phyloP scores from a whole-genome alignment of 2,888 invertebrate genomes.

The Pheosia tremula region DNA sequence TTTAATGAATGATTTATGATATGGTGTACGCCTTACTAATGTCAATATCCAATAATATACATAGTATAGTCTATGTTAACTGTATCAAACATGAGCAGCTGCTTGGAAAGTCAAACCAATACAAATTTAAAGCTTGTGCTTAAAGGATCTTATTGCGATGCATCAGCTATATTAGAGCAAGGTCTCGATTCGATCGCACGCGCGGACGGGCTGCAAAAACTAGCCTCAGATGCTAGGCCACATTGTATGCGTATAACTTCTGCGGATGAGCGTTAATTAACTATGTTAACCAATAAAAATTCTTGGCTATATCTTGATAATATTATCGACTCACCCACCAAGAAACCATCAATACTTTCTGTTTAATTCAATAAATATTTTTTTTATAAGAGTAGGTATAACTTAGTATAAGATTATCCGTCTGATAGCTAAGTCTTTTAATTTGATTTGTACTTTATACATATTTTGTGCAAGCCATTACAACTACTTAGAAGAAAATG shows the following conservation, averaged over 20 bases:
- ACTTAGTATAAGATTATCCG: not conserved
- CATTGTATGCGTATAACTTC: slow-evolving; percentile 22
- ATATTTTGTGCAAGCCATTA: too few species aligned
- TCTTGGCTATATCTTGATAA: slow-evolving; percentile 33
- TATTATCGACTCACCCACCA: slow-evolving; percentile 23
- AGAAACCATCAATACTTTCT: slow-evolving; percentile 3
- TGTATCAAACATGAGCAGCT: too few species aligned
- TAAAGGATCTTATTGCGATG: slow-evolving; percentile 50
- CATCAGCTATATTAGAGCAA: slow-evolving; percentile 55
- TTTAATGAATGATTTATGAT: not conserved
- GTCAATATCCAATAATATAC: too few species aligned
- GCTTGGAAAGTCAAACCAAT: too few species aligned
- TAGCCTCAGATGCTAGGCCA: slow-evolving; percentile 18
- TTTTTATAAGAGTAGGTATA: not conserved
- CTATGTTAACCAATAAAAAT: slow-evolving; percentile 48
- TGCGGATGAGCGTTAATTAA: slow-evolving; percentile 39
- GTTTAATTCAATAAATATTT: not conserved
- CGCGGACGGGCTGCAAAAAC: slow-evolving; percentile 45
- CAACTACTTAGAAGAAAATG: too few species aligned
- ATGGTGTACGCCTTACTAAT: not conserved
- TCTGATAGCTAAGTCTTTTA: too few species aligned
- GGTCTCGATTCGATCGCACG: slow-evolving; percentile 45
- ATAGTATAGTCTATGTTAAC: too few species aligned
- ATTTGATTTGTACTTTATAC: too few species aligned
- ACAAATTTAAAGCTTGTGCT: too few species aligned